phyloP scores from a whole-genome alignment of 2,797 vertebrate genomes.

The Siniperca obscura region DNA sequence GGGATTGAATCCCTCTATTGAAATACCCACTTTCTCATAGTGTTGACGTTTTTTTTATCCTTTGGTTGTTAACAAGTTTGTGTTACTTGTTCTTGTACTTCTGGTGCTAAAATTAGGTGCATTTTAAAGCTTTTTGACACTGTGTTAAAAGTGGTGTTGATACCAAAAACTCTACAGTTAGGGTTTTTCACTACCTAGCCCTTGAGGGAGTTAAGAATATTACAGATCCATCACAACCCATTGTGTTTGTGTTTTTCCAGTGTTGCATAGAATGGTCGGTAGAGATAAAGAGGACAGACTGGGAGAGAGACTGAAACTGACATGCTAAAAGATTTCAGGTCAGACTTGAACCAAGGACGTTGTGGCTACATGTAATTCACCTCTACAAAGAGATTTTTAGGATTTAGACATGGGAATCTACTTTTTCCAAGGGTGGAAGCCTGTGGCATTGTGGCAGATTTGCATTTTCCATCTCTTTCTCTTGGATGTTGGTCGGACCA shows the following conservation, averaged over 20 bases:
- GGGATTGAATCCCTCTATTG: not conserved
- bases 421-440: conserved; percentile 49
- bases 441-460: conserved; percentile 46
- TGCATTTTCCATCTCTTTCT: conserved; percentile 36
- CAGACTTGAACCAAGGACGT: conserved; percentile 3
- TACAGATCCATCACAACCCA: not conserved
- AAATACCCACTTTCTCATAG: not conserved
- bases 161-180: not conserved
- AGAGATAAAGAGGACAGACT: not conserved
- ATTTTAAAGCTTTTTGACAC: not conserved
- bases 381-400: conserved; percentile 16
- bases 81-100: not conserved
- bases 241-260: not conserved
- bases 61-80: not conserved
- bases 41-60: not conserved
- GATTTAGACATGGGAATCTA: conserved; percentile 58
- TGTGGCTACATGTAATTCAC: conserved; percentile 7
- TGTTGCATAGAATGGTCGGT: not conserved
- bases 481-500: conserved; percentile 24
- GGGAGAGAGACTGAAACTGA: not conserved
- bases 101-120: not conserved
- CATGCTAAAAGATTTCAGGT: not conserved
- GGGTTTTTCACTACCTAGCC: not conserved
- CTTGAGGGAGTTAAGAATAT: not conserved
- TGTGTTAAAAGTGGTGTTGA: not conserved